phyloP scores from a whole-genome alignment of 1,140 invertebrate species.

The Pseudobourletiella spinata region DNA sequence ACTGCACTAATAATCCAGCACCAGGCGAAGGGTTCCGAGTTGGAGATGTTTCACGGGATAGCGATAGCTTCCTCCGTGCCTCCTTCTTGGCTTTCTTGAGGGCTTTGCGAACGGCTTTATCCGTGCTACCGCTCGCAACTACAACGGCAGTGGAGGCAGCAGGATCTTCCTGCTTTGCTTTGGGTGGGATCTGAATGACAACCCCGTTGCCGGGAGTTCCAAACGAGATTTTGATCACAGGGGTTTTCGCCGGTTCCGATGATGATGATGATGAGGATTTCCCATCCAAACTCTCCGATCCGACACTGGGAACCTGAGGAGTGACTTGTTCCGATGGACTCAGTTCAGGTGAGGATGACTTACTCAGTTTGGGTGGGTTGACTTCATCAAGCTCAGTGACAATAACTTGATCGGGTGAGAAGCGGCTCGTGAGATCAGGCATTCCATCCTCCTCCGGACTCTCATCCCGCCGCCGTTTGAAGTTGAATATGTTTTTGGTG shows the following conservation, averaged over 20 bases:
- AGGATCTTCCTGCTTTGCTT: slow-evolving; percentile 16
- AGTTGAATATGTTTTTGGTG: slow-evolving; percentile 28
- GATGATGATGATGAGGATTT: not conserved
- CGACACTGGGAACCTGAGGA: not conserved
- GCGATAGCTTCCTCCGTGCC: slow-evolving; percentile 12
- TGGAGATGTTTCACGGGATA: slow-evolving; percentile 9
- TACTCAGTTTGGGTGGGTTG: not conserved
- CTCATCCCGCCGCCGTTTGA: slow-evolving; percentile 17
- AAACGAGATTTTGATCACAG: slow-evolving; percentile 31
- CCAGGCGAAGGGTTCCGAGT: slow-evolving; percentile 2
- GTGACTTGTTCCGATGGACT: not conserved
- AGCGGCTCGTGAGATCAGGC: not conserved
- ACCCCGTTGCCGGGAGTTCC: slow-evolving; percentile 26
- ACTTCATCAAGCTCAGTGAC: not conserved
- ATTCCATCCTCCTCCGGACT: not conserved
- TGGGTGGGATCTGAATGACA: slow-evolving; percentile 30
- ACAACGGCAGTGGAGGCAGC: too few species aligned
- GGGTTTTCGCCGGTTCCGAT: slow-evolving; percentile 20
- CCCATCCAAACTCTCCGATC: not conserved
- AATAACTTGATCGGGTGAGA: not conserved
- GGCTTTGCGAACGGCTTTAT: slow-evolving; percentile 25
- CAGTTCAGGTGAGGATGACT: not conserved
- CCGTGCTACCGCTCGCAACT: not conserved
- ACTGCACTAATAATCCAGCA: slow-evolving; percentile 7
- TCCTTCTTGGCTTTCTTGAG: slow-evolving; percentile 33